Evolutionary conservation across 2,888 invertebrate genomes (phyloP).

Genomic region (Mactromeris polynyma): DNA sequence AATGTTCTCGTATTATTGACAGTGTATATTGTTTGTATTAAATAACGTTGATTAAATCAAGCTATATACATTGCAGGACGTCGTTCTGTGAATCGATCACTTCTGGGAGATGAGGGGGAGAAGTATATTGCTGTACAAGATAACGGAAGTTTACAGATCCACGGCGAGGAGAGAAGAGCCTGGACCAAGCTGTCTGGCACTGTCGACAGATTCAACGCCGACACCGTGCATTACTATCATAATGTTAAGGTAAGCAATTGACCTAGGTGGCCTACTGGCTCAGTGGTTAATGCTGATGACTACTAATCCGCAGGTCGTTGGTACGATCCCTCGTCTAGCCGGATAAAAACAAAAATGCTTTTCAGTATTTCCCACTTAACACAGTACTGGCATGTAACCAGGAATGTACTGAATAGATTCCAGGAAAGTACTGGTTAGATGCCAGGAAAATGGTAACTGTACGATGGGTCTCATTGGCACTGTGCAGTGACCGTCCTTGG

Average conservation of each 20-base stretch:
- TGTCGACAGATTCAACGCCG: conserved; percentile 41
- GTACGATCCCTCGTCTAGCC: too few relatives aligned
- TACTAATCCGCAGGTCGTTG: too few relatives aligned
- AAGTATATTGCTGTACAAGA: conserved; percentile 78
- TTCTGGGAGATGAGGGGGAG: conserved; percentile 61
- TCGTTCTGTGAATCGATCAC: conserved; percentile 28
- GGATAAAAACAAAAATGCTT: too few relatives aligned
- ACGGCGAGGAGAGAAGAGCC: conserved; percentile 73
- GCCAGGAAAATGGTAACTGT: too few relatives aligned
- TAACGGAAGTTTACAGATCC: conserved; percentile 76
- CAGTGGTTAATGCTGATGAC: too few relatives aligned
- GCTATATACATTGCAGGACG: conserved; percentile 21
- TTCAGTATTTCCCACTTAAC: too few relatives aligned
- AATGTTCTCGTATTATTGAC: neutral
- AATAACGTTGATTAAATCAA: neutral
- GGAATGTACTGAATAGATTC: too few relatives aligned
- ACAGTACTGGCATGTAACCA: too few relatives aligned
- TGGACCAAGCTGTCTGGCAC: conserved; percentile 78
- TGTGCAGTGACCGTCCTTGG: too few relatives aligned
- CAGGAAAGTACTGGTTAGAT: too few relatives aligned
- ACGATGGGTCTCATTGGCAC: too few relatives aligned
- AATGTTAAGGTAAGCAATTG: neutral
- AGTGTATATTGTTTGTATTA: neutral
- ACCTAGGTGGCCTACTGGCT: too few relatives aligned
- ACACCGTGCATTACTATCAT: conserved; percentile 16